These are phyloP conservation scores for Dermatophagoides farinae DNA, from an alignment of 1,140 invertebrate species.

Conservation along the genomic window DNA sequence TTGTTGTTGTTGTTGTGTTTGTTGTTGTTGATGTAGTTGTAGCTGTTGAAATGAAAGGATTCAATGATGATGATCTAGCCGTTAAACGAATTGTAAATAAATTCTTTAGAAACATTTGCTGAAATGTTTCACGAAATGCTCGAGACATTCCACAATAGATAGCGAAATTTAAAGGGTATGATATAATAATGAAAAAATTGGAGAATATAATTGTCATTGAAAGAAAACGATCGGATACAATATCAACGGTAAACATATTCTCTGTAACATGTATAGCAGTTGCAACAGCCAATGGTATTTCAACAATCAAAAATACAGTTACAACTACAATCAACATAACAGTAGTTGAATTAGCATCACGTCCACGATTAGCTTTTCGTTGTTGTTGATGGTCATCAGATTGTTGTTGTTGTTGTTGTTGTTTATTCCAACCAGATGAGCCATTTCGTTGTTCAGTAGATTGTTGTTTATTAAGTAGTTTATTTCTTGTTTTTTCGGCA, in stretches of 20 bases:
- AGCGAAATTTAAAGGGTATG: conserved; percentile 80
- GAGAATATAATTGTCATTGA: conserved; percentile 64
- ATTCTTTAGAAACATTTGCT: conserved; percentile 43
- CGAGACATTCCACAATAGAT: conserved; percentile 88
- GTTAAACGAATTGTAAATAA: too few species aligned
- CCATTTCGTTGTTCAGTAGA: background rate
- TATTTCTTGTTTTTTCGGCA: conserved; percentile 31
- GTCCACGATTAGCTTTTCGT: conserved; percentile 15
- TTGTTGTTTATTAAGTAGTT: conserved; percentile 35
- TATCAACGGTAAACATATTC: conserved; percentile 29
- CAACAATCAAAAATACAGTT: conserved; percentile 67
- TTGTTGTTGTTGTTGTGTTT: too few species aligned
- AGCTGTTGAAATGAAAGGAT: too few species aligned
- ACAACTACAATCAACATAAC: conserved; percentile 85
- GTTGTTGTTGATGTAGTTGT: too few species aligned
- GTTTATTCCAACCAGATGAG: background rate
- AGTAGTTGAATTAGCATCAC: conserved; percentile 75
- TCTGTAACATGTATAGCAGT: conserved; percentile 66
- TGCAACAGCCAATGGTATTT: conserved; percentile 71
- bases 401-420: background rate
- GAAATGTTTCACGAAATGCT: conserved; percentile 80
- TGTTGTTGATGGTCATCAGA: background rate
- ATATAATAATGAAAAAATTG: conserved; percentile 72
- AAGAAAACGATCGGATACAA: conserved; percentile 53
- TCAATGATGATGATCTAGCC: too few species aligned